A percentile compares a stretch with the other conserved stretches of the same genome.
phyloP scores from a whole-genome alignment of 1,140 invertebrate genomes.

The Centruroides sculpturatus region DNA sequence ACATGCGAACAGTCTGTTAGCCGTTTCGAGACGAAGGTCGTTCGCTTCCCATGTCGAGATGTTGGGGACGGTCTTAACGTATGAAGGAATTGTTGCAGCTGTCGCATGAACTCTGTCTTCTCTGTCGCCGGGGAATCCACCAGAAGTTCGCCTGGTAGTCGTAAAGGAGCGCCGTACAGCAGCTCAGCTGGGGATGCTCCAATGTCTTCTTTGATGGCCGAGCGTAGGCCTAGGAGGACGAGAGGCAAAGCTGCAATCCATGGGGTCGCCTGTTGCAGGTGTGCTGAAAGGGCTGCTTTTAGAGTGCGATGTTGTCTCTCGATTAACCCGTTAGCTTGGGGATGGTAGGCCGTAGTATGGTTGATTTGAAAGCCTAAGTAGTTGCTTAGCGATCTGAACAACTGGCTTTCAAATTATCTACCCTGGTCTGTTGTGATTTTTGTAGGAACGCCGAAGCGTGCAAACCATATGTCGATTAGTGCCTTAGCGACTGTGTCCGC shows the following conservation, averaged over 20 bases:
- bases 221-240: slow-evolving; percentile 23
- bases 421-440: slow-evolving; percentile 30
- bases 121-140: too few species aligned
- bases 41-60: too few species aligned
- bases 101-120: too few species aligned
- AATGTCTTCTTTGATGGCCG: slow-evolving; percentile 21
- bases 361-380: slow-evolving; percentile 5
- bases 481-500: slow-evolving; percentile 25
- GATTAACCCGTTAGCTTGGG: slow-evolving; percentile 24
- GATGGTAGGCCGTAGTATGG: slow-evolving; percentile 16
- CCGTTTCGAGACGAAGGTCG: too few species aligned
- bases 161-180: slow-evolving; percentile 16
- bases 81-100: too few species aligned
- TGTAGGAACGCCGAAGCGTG: slow-evolving; percentile 21
- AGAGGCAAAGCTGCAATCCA: slow-evolving; percentile 17
- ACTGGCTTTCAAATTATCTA: slow-evolving; percentile 29
- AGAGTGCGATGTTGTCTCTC: slow-evolving; percentile 28
- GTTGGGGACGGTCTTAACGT: too few species aligned
- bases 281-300: slow-evolving; percentile 22
- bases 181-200: slow-evolving; percentile 9
- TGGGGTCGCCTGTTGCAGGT: background rate
- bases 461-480: slow-evolving; percentile 25
- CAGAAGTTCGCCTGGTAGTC: slow-evolving; percentile 14
- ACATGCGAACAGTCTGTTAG: too few species aligned
- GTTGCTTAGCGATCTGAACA: slow-evolving; percentile 10